Evolutionary conservation across 1,140 invertebrate genomes (phyloP).

Genomic region (Caenorhabditis tropicalis): DNA sequence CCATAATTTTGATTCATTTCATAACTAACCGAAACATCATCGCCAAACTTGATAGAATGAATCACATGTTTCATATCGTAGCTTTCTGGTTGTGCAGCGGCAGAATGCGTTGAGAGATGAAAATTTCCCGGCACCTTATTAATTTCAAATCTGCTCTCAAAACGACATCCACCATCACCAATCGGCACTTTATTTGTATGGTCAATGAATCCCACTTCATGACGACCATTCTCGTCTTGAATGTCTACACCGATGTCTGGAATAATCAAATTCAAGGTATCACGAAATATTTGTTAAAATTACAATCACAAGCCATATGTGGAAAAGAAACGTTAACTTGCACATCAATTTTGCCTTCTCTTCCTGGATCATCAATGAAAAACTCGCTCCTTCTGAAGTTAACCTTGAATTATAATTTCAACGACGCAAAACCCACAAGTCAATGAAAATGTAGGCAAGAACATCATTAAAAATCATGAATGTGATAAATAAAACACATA

Average conservation of each 20-base stretch:
- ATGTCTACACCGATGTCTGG: slow-evolving; percentile 77
- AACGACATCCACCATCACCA: slow-evolving; percentile 75
- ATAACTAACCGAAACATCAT: slow-evolving; percentile 68
- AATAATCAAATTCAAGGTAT: background rate
- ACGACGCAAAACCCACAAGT: slow-evolving; percentile 75
- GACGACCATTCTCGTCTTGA: slow-evolving; percentile 78
- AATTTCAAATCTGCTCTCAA: slow-evolving; percentile 76
- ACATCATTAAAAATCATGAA: slow-evolving; percentile 76
- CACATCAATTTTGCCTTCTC: slow-evolving; percentile 75
- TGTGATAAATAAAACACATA: slow-evolving; percentile 76
- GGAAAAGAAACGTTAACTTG: slow-evolving; percentile 75
- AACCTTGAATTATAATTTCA: background rate
- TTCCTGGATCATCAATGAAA: slow-evolving; percentile 76
- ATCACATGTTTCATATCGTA: slow-evolving; percentile 77
- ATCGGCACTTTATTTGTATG: slow-evolving; percentile 76
- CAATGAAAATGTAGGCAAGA: slow-evolving; percentile 75
- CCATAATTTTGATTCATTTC: no score
- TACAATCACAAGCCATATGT: slow-evolving; percentile 75
- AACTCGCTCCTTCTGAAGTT: slow-evolving; percentile 75
- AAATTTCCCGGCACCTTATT: slow-evolving; percentile 79
- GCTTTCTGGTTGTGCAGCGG: slow-evolving; percentile 74
- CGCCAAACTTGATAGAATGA: slow-evolving; percentile 76
- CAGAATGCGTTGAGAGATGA: slow-evolving; percentile 78
- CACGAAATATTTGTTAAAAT: slow-evolving; percentile 57
- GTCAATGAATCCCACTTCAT: slow-evolving; percentile 78